Base-by-base conservation (phyloP, 2,113 vertebrate species). In the Carassius auratus region DNA sequence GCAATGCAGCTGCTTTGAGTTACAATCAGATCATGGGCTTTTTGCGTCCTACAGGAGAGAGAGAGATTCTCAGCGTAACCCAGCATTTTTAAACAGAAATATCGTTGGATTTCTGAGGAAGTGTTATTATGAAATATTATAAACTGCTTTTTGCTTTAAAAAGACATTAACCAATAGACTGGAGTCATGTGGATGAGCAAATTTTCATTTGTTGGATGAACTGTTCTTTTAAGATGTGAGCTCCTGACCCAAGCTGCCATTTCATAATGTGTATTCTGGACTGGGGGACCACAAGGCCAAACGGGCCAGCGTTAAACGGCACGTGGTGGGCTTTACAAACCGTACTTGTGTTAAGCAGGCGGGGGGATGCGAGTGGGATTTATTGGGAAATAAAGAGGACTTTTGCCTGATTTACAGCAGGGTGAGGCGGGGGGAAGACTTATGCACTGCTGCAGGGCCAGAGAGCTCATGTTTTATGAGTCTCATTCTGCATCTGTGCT, bases 361-460 rank as follows among this genome's bases (percentile, higher is more conserved):
- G 88, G 90, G 92, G 91, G 89, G 88, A 90, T 90, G 90, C 88
- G 86, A 64, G 68, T 82, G 88, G 91, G 91, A 93, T 94, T 94
- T 92, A 94, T 91, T 83, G 86, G 86, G 91, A 90, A 94, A 93
- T 94, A 91, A 93, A 94, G 88, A 91, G 92, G 92, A 92, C 94
- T 93, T 93, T 90, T 88, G 87, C 89, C 89, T 91, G 91, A 94
- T 92, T 92, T 92, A 90, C 83, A 77, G 89, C 88, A 88, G 90
- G 90, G 89, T 45, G 30, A 77, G 85, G 82, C 50, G 15, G 30
- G 76, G 83, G 73, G 85, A 89, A 91, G 92, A 90, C 90, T 90
- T 91, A 88, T 92, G 89, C 5, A 50, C 90, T 91, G 88, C 89
- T 90, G 87, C 88, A 48, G 85, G 83, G 85, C 57, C 73, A 86